Evolutionary conservation across 2,113 vertebrate species (phyloP), one percentile per base, ranked within the genome.

Genomic region (Hoplias malabaricus): DNA sequence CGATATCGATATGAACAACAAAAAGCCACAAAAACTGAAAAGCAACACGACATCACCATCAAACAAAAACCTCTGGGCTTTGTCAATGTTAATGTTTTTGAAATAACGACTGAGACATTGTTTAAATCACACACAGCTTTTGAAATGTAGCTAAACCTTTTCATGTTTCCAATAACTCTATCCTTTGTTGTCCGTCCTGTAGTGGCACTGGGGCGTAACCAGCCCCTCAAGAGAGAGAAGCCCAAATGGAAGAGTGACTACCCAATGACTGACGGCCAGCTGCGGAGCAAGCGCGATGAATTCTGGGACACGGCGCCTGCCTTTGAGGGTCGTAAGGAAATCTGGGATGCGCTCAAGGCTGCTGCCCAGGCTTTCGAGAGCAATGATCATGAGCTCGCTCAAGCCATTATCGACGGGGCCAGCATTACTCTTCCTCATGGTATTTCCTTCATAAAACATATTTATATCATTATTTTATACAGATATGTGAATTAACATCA

Each of bases 241-340:
- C 97, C 96, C 70, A 98, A 98, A 96, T 99, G 97, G 97, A 98
- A 98, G 89, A 98, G 97, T 42, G 97, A 99, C 91, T 99, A 99
- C 86, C 97, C 97, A 27, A 98, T 98, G 97, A 99, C 97, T 29
- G 96, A 98, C 36, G 96, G 96, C 83, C 97, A 98, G 85, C 89
- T 99, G 56, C 95, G 96, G 87, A 99, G 97, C 87, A 99, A 99
- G 91, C 93, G 97, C 70, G 97, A 98, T 79, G 97, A 98, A 48
- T 99, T 99, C 77, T 99, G 97, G 97, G 97, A 99, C 81, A 99
- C 97, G 0, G 97, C 97, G 27, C 96, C 97, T 0, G 97, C 97
- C 1, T 99, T 99, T 3, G 97, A 98, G 90, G 97, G 97, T 53
- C 94, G 96, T 65, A 97, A 97, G 88, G 97, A 99, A 89, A 99